A percentile compares a stretch with the other conserved stretches of the same genome.
phyloP scores from a whole-genome alignment of 2,888 invertebrate genomes.

The Lepidochitona cinerea region DNA sequence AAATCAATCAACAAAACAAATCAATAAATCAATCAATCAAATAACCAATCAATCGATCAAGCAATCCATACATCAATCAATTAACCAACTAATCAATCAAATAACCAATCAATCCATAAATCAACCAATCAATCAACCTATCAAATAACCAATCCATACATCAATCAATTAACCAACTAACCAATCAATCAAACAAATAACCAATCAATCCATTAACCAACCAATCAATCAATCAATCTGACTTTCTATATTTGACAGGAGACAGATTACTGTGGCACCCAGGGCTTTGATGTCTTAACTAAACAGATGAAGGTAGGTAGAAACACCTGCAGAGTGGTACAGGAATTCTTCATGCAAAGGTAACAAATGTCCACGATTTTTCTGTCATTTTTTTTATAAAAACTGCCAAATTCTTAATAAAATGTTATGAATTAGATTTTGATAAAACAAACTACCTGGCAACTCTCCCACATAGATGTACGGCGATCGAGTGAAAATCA shows the following conservation, averaged over 20 bases:
- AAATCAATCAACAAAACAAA: too few species aligned
- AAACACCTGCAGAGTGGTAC: neutral
- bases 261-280: neutral
- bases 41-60: too few species aligned
- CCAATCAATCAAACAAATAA: neutral
- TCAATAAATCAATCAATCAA: too few species aligned
- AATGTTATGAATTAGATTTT: too few species aligned
- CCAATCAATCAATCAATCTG: neutral
- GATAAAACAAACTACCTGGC: too few species aligned
- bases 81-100: too few species aligned
- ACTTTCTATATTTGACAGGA: neutral
- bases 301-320: neutral
- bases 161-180: neutral
- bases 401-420: too few species aligned
- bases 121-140: too few species aligned
- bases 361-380: neutral
- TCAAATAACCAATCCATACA: neutral
- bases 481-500: too few species aligned
- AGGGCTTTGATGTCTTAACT: neutral
- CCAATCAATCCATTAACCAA: neutral
- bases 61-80: too few species aligned
- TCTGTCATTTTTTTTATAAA: neutral
- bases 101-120: too few species aligned
- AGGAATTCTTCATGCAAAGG: neutral
- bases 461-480: too few species aligned